Conservation (phyloP, 2,888 invertebrate species). For the Pristionchus maxplancki region DNA sequence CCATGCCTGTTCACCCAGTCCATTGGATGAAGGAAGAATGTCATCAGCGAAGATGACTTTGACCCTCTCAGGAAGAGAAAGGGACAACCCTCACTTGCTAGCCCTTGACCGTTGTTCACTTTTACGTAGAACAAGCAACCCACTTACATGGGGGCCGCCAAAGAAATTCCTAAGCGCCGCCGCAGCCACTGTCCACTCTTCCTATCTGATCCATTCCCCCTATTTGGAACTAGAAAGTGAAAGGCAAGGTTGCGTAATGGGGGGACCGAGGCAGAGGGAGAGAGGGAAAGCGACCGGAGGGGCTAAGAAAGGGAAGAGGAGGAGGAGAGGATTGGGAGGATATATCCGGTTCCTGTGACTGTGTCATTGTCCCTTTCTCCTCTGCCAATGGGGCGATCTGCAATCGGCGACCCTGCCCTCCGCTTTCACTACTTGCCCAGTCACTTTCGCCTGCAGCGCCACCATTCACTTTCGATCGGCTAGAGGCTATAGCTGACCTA, state of each 20-base stretch:
- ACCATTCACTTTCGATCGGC: conserved; percentile 12
- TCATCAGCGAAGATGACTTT: too few relatives aligned
- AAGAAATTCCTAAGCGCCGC: neutral
- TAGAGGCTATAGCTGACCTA: neutral
- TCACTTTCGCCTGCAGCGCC: neutral
- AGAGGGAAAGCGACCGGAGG: neutral
- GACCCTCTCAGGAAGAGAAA: too few relatives aligned
- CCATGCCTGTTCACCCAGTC: neutral
- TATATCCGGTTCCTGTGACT: conserved; percentile 9
- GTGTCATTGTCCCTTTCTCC: neutral
- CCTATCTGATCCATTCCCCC: neutral
- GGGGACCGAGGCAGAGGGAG: neutral
- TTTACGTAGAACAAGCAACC: neutral
- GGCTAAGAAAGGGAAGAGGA: conserved; percentile 2
- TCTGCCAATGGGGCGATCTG: neutral
- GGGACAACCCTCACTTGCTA: too few relatives aligned
- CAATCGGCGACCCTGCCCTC: neutral
- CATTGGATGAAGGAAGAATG: too few relatives aligned
- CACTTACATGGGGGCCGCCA: neutral
- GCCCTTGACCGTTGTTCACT: too few relatives aligned
- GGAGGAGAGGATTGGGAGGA: neutral
- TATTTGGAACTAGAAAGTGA: conserved; percentile 30
- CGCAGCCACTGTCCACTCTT: conserved; percentile 24
- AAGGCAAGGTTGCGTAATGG: conserved; percentile 47
- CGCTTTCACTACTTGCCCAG: neutral